phyloP scores from a whole-genome alignment of 2,888 invertebrate genomes.

The Drosophila eohydei region DNA sequence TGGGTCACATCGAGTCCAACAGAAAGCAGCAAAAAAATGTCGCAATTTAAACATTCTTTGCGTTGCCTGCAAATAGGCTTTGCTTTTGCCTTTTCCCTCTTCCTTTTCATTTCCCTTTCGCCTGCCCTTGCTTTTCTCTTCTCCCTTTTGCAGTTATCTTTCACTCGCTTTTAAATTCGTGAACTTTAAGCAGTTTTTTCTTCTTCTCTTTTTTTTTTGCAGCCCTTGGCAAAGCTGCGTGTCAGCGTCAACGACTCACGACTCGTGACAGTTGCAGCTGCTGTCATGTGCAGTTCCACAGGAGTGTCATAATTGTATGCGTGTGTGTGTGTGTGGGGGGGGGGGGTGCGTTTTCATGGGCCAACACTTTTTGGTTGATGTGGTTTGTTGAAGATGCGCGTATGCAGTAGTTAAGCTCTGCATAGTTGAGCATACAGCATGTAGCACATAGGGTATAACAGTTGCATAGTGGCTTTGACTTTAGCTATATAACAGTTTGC shows the following conservation, averaged over 20 bases:
- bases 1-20: slow-evolving; percentile 37
- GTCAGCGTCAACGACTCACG: slow-evolving; percentile 44
- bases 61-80: slow-evolving; percentile 32
- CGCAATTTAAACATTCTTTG: slow-evolving; percentile 25
- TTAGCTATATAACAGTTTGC: no score
- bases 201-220: neutral
- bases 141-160: neutral
- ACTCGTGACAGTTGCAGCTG: slow-evolving; percentile 55
- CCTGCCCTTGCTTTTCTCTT: slow-evolving; percentile 6
- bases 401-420: neutral
- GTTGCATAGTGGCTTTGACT: neutral
- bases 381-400: slow-evolving; percentile 16
- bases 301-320: slow-evolving; percentile 36
- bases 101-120: neutral
- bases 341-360: slow-evolving; percentile 15
- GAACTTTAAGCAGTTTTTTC: slow-evolving; percentile 29
- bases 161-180: slow-evolving; percentile 17
- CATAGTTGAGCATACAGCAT: neutral
- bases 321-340: slow-evolving; percentile 1
- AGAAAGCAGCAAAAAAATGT: slow-evolving; percentile 15
- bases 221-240: slow-evolving; percentile 25
- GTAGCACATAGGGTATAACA: neutral
- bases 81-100: neutral
- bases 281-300: slow-evolving; percentile 46
- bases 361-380: slow-evolving; percentile 39